A percentile compares a stretch with the other conserved stretches of the same genome.
phyloP scores from a whole-genome alignment of 2,797 vertebrate genomes.

The Arctocebus calabarensis region DNA sequence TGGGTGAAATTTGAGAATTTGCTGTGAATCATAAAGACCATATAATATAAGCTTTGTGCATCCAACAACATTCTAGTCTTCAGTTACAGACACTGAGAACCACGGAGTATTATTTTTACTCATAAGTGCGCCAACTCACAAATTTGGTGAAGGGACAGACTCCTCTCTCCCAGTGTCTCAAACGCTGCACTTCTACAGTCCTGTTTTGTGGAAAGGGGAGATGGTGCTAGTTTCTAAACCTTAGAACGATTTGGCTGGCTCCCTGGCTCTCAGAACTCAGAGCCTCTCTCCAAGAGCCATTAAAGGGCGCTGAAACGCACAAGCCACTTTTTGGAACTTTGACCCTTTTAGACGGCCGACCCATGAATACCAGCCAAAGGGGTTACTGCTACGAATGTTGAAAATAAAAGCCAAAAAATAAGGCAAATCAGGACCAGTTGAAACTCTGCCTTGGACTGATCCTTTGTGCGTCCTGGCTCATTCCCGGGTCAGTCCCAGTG shows the following conservation, averaged over 20 bases:
- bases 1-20: slow-evolving; percentile 25
- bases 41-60: not conserved
- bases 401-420: slow-evolving; percentile 51
- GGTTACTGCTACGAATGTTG: slow-evolving; percentile 47
- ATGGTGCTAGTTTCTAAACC: not conserved
- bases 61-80: not conserved
- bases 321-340: slow-evolving; percentile 41
- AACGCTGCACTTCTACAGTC: not conserved
- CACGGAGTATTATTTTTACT: not conserved
- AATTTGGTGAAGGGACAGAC: not conserved
- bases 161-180: not conserved
- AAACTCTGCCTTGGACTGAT: slow-evolving; percentile 6
- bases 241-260: not conserved
- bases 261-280: slow-evolving; percentile 21
- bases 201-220: not conserved
- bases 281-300: slow-evolving; percentile 11
- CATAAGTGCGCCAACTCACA: not conserved
- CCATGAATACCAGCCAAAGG: slow-evolving; percentile 42
- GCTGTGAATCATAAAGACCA: slow-evolving; percentile 5
- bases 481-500: not conserved
- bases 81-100: not conserved
- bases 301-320: not conserved
- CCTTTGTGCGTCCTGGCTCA: not conserved
- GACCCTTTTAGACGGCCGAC: slow-evolving; percentile 55
- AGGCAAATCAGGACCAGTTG: slow-evolving; percentile 31